These are phyloP conservation scores for Geotrypetes seraphini DNA, from an alignment of 2,797 vertebrate genomes.

Conservation along the genomic window DNA sequence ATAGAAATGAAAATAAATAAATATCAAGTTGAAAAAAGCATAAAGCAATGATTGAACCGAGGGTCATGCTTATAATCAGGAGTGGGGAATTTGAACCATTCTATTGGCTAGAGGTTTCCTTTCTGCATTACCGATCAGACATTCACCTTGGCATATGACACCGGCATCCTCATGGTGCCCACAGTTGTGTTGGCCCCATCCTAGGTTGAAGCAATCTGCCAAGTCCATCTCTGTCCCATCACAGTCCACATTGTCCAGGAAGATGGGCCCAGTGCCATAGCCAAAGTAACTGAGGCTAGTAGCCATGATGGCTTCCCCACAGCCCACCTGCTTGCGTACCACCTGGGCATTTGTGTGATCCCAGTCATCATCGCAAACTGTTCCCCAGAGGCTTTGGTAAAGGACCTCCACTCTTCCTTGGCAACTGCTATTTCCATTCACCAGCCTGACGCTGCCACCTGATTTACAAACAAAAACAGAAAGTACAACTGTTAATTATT, in stretches of 20 bases:
- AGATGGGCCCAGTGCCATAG: conserved; percentile 73
- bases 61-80: no score
- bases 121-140: no score
- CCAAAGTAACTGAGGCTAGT: conserved; percentile 71
- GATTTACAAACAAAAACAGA: conserved; percentile 16
- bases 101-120: no score
- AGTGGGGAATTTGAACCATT: no score
- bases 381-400: conserved; percentile 70
- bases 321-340: conserved; percentile 81
- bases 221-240: conserved; percentile 58
- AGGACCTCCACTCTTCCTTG: conserved; percentile 82
- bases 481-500: no score
- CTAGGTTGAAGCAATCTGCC: conserved; percentile 74
- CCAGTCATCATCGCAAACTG: conserved; percentile 94
- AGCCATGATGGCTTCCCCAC: conserved; percentile 62
- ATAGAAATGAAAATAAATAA: no score
- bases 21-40: no score
- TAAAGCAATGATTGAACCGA: no score
- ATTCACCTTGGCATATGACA: conserved; percentile 75
- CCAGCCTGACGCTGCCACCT: conserved; percentile 59
- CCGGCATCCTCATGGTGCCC: conserved; percentile 90
- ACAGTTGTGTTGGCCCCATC: conserved; percentile 92
- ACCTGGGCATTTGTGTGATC: conserved; percentile 73
- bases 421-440: conserved; percentile 72
- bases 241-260: conserved; percentile 88